Percentiles rank a stretch among this genome's conserved stretches.
phyloP scores from a whole-genome alignment of 2,797 vertebrate species.

The Hafferia zeledoni region DNA sequence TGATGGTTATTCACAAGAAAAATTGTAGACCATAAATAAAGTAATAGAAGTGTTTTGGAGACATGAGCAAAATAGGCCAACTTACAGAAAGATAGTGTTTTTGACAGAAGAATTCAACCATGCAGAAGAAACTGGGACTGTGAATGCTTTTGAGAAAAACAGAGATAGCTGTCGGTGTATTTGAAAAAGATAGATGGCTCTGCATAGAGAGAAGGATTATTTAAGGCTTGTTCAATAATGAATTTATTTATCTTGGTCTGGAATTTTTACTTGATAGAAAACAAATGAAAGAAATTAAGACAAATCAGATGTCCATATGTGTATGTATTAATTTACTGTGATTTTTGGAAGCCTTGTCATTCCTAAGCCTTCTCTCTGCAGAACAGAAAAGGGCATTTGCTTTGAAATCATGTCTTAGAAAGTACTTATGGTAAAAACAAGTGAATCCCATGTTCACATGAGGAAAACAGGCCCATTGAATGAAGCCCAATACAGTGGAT shows the following conservation, averaged over 20 bases:
- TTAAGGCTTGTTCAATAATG: background rate
- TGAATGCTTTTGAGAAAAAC: constrained; percentile 3
- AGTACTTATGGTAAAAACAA: background rate
- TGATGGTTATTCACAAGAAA: background rate
- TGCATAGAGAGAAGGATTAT: background rate
- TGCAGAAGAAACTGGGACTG: background rate
- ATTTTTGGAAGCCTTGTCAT: background rate
- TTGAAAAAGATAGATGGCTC: background rate
- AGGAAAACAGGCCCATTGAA: background rate
- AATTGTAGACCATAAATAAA: background rate
- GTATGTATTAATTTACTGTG: background rate
- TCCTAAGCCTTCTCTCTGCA: background rate
- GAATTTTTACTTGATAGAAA: background rate
- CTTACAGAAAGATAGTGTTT: background rate
- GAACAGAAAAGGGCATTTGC: background rate
- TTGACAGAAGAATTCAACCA: background rate
- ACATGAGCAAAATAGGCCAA: background rate
- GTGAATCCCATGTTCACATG: background rate
- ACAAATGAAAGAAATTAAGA: background rate
- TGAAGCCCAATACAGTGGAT: background rate
- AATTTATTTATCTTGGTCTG: background rate
- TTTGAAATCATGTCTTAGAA: background rate
- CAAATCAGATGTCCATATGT: background rate
- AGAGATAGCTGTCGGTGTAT: background rate
- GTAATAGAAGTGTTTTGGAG: background rate